phyloP scores from a whole-genome alignment of 2,888 invertebrate genomes.

The Troides aeacus region DNA sequence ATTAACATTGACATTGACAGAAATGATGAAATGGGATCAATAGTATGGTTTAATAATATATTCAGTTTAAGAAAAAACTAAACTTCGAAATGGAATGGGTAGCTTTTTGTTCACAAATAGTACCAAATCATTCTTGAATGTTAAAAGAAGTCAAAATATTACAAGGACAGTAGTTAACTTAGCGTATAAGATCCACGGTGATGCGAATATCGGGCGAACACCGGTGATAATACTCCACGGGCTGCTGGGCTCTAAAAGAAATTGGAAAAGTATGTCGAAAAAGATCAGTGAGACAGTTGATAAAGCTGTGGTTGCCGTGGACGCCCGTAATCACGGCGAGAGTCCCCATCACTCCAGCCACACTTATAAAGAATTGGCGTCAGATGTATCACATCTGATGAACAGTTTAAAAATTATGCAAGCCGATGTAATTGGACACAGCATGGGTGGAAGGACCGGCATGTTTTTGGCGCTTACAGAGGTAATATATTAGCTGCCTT shows the following conservation, averaged over 20 bases:
- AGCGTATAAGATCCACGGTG: constrained; percentile 44
- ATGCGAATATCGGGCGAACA: constrained; percentile 40
- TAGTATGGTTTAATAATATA: neutral
- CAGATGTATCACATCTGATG: constrained; percentile 84
- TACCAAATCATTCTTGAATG: constrained; percentile 4
- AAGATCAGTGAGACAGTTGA: constrained; percentile 80
- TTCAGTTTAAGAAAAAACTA: neutral
- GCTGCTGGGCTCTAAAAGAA: constrained; percentile 91
- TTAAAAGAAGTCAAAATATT: constrained; percentile 1
- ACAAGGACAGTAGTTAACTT: constrained; percentile 41
- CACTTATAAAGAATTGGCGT: constrained; percentile 85
- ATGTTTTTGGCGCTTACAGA: constrained; percentile 87
- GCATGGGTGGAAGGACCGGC: constrained; percentile 94
- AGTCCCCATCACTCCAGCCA: constrained; percentile 88
- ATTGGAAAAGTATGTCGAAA: constrained; percentile 91
- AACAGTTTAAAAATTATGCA: constrained; percentile 77
- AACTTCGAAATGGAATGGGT: constrained; percentile 41
- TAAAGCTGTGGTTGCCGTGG: constrained; percentile 86
- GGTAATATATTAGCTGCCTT: constrained; percentile 36
- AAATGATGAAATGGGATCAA: neutral
- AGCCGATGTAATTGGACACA: constrained; percentile 88
- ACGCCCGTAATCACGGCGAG: constrained; percentile 95
- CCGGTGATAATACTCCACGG: constrained; percentile 91
- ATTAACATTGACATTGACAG: constrained; percentile 2
- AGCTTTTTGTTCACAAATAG: constrained; percentile 29